These are phyloP conservation scores for Chloebia gouldiae DNA, from an alignment of 2,113 vertebrate genomes.

Conservation along the genomic window DNA sequence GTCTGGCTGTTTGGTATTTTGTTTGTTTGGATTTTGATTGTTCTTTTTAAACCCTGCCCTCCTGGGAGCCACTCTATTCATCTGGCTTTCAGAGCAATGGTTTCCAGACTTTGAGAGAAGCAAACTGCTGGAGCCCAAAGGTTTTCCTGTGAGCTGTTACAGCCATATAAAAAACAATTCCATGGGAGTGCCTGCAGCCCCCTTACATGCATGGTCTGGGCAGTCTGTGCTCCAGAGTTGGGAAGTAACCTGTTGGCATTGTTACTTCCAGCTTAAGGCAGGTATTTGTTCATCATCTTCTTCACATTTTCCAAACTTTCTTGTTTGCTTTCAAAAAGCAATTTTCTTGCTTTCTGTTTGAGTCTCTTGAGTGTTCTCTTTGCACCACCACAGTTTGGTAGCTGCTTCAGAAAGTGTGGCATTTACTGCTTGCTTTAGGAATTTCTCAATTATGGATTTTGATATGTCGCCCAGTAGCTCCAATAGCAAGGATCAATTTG, in stretches of 20 bases:
- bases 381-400: fast-evolving
- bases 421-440: background rate
- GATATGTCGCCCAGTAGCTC: background rate
- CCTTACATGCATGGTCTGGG: background rate
- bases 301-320: background rate
- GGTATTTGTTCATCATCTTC: background rate
- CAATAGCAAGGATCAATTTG: background rate
- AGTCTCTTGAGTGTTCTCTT: background rate
- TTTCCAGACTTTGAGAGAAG: background rate
- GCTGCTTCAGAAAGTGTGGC: background rate
- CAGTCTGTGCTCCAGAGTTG: background rate
- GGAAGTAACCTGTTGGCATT: background rate
- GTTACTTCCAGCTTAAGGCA: background rate
- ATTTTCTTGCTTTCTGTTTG: background rate
- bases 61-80: background rate
- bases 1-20: background rate
- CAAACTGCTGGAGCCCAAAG: background rate
- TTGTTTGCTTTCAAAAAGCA: background rate
- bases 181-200: background rate
- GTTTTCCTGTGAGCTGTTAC: background rate
- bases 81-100: background rate
- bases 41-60: background rate
- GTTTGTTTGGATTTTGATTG: background rate
- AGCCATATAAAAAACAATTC: background rate
- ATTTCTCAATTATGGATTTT: background rate